Evolutionary conservation across 2,888 invertebrate species (phyloP).

Genomic region (Chrysolina haemoptera): DNA sequence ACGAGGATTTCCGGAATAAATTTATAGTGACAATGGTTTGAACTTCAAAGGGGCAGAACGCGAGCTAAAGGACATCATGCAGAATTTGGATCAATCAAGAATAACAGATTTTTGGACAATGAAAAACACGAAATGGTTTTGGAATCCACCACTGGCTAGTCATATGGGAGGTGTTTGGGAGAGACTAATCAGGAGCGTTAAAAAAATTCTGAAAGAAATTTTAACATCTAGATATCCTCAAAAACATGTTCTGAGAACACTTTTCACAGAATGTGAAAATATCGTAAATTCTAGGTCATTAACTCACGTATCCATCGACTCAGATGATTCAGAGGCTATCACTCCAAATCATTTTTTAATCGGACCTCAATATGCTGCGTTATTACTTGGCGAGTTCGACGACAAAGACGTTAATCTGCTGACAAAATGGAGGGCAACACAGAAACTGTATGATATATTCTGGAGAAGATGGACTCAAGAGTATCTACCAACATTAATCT

Average conservation of each 20-base stretch:
- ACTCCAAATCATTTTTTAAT: slow-evolving; percentile 24
- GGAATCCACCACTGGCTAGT: neutral
- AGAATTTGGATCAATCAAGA: neutral
- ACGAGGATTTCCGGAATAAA: slow-evolving; percentile 24
- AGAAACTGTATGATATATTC: neutral
- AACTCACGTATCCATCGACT: slow-evolving; percentile 19
- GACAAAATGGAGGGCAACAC: slow-evolving; percentile 25
- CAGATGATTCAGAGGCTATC: slow-evolving; percentile 15
- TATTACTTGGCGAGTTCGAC: neutral
- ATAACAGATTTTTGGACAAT: neutral
- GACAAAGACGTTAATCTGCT: neutral
- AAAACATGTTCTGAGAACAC: neutral
- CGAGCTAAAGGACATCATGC: neutral
- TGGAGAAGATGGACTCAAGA: neutral
- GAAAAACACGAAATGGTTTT: slow-evolving; percentile 2
- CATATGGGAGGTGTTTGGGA: slow-evolving; percentile 13
- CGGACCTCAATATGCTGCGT: slow-evolving; percentile 2
- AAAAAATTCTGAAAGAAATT: slow-evolving; percentile 5
- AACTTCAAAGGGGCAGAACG: slow-evolving; percentile 30
- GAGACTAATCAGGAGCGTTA: neutral
- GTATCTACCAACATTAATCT: neutral
- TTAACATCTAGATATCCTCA: neutral
- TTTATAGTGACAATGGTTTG: slow-evolving; percentile 34
- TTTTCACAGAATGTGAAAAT: slow-evolving; percentile 5
- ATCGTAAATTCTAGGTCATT: neutral